phyloP scores from a whole-genome alignment of 2,888 invertebrate species.

The Protophormia terraenovae region DNA sequence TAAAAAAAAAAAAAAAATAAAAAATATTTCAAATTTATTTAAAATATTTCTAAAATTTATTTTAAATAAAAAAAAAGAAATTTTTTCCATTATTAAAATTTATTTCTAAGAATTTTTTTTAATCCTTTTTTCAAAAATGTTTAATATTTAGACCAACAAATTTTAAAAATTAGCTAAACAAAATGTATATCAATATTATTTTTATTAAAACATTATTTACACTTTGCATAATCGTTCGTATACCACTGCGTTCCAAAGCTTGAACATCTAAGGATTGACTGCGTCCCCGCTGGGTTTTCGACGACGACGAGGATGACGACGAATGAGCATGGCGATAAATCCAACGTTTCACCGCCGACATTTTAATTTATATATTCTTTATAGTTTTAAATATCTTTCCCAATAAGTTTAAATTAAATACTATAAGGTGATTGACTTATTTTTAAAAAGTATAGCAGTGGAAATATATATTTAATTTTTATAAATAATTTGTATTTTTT shows the following conservation, averaged over 20 bases:
- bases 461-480: not conserved
- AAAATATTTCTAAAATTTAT: too few species aligned
- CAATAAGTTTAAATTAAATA: too few species aligned
- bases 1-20: too few species aligned
- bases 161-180: too few species aligned
- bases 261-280: constrained; percentile 81
- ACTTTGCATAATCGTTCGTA: constrained; percentile 78
- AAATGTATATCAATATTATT: constrained; percentile 1
- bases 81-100: too few species aligned
- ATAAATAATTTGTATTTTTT: constrained; percentile 24
- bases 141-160: too few species aligned
- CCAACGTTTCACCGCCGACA: constrained; percentile 81
- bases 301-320: constrained; percentile 71
- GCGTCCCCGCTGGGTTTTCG: constrained; percentile 77
- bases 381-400: not conserved
- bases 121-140: too few species aligned
- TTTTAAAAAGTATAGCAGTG: not conserved
- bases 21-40: too few species aligned
- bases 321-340: constrained; percentile 76
- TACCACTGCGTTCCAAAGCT: constrained; percentile 78
- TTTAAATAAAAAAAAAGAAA: too few species aligned
- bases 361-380: constrained; percentile 64
- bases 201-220: constrained; percentile 73
- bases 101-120: too few species aligned
- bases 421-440: not conserved